Percentiles rank a stretch among this genome's conserved stretches.
These are phyloP conservation scores for Diadema setosum DNA, from an alignment of 35 echinoderm and acorn worm species.

Conservation along the genomic window DNA sequence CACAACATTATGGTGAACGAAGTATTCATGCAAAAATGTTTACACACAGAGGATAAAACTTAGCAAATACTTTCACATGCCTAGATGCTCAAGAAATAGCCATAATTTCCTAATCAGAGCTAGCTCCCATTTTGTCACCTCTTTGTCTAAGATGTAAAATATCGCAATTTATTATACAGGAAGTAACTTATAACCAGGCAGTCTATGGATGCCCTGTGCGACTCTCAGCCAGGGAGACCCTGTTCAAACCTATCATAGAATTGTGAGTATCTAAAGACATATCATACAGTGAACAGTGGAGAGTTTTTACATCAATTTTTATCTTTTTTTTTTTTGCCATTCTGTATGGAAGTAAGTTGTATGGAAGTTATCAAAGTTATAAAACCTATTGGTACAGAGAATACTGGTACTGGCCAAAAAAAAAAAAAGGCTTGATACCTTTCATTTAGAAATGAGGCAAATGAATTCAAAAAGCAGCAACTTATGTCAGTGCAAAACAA, in stretches of 20 bases:
- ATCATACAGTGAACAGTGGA: neutral
- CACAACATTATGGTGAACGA: neutral
- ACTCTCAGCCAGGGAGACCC: neutral
- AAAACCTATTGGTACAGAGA: neutral
- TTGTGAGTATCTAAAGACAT: neutral
- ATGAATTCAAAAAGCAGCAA: too few species aligned
- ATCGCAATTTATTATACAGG: neutral
- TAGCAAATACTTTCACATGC: neutral
- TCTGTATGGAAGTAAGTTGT: neutral
- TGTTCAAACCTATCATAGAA: conserved; percentile 17
- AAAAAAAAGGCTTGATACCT: neutral
- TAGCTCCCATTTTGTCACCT: neutral
- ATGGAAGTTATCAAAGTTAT: neutral
- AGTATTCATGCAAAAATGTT: neutral
- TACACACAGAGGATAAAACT: neutral
- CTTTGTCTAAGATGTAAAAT: neutral
- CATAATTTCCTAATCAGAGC: neutral
- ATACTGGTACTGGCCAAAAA: neutral
- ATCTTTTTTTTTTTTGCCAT: neutral
- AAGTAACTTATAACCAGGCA: neutral
- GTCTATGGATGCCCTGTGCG: neutral
- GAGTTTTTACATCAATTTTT: neutral
- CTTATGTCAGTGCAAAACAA: too few species aligned
- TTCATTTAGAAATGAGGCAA: neutral
- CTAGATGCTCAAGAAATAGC: neutral